phyloP scores from a whole-genome alignment of 2,113 vertebrate species.

The Melanerpes formicivorus region DNA sequence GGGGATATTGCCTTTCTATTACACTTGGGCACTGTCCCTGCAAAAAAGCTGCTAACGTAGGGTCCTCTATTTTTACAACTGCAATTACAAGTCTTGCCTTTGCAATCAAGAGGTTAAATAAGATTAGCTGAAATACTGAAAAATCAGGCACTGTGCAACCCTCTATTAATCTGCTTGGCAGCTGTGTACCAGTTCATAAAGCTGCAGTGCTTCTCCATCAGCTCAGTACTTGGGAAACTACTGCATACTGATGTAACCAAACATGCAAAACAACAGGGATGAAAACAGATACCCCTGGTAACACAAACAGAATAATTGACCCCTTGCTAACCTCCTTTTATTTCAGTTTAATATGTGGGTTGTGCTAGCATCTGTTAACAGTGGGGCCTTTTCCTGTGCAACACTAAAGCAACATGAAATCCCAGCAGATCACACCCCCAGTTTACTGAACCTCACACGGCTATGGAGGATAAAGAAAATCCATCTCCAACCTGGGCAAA shows the following conservation, averaged over 20 bases:
- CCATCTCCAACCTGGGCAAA: neutral
- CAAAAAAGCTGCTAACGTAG: neutral
- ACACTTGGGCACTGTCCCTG: neutral
- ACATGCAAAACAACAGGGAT: neutral
- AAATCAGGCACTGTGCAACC: neutral
- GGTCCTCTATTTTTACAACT: neutral
- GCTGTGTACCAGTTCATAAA: neutral
- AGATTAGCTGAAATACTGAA: neutral
- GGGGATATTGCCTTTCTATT: neutral
- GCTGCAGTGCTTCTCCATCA: neutral
- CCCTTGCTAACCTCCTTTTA: neutral
- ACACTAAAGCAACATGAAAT: neutral
- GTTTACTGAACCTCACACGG: neutral
- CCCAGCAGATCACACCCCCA: neutral
- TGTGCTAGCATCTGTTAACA: neutral
- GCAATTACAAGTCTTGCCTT: neutral
- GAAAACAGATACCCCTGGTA: neutral
- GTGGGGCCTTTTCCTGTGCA: accelerated
- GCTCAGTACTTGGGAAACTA: neutral
- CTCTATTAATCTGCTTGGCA: neutral
- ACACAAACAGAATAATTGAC: neutral
- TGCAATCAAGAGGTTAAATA: neutral
- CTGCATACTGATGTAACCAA: no score
- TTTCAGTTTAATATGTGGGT: neutral
- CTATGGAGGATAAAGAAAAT: neutral